These are phyloP conservation scores for Cariama cristata DNA, from an alignment of 2,113 vertebrate species.

Conservation along the genomic window DNA sequence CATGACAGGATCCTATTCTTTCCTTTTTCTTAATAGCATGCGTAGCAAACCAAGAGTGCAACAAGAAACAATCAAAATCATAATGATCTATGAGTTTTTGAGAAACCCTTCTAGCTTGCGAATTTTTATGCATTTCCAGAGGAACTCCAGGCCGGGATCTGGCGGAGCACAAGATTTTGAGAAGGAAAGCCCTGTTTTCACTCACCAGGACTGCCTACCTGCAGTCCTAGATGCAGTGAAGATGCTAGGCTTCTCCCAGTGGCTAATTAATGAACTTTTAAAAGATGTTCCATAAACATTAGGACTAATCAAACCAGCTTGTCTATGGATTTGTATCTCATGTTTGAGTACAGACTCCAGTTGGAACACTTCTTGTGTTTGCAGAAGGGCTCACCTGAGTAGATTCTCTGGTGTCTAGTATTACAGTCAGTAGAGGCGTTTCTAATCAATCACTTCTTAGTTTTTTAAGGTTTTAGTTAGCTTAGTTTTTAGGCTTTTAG, in stretches of 20 bases:
- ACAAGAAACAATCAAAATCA: neutral
- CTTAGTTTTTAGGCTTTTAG: neutral
- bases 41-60: neutral
- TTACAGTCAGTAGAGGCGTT: neutral
- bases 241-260: neutral
- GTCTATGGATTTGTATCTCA: neutral
- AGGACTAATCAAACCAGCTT: neutral
- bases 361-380: neutral
- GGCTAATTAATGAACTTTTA: neutral
- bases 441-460: neutral
- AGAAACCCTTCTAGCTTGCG: neutral
- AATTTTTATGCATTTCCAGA: neutral
- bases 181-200: neutral
- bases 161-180: neutral
- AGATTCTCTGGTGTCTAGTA: neutral
- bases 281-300: neutral
- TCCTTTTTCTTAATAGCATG: neutral
- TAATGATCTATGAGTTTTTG: neutral
- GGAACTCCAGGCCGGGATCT: neutral
- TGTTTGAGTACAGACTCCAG: neutral
- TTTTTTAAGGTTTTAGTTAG: no score
- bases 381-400: neutral
- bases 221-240: neutral
- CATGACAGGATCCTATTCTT: neutral
- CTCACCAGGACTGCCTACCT: neutral